Conservation (phyloP, 2,888 invertebrate genomes). For the Molanna angustata region DNA sequence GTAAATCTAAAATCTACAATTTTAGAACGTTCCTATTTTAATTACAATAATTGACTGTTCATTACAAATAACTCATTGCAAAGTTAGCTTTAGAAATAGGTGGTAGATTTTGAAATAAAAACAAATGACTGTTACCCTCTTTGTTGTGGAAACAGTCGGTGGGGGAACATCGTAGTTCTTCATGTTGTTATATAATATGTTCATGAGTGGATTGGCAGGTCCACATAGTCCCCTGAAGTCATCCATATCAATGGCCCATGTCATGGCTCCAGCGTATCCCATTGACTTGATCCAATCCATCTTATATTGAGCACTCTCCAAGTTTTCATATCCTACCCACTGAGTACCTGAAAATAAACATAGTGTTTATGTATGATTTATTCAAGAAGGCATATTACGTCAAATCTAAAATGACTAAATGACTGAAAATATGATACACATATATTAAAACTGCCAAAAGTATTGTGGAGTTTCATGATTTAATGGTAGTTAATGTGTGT, state of each 20-base stretch:
- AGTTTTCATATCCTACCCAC: slow-evolving; percentile 90
- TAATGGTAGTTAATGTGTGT: no score
- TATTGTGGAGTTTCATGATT: no score
- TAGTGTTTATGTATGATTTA: no score
- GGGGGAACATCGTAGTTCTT: slow-evolving; percentile 66
- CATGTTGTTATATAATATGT: slow-evolving; percentile 72
- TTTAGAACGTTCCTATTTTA: neutral
- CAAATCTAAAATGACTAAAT: neutral
- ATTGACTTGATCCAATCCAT: slow-evolving; percentile 84
- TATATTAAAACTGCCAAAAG: no score
- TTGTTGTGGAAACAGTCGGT: slow-evolving; percentile 62
- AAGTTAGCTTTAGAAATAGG: no score
- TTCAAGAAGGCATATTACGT: neutral
- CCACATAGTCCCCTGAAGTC: slow-evolving; percentile 85
- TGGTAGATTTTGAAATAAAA: no score
- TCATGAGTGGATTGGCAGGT: slow-evolving; percentile 69
- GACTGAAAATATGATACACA: neutral
- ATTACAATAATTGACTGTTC: neutral
- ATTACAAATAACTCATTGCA: neutral
- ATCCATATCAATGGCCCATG: slow-evolving; percentile 92
- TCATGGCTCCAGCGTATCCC: slow-evolving; percentile 86
- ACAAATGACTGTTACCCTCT: slow-evolving; percentile 61
- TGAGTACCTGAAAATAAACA: slow-evolving; percentile 56
- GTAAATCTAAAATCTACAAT: no score
- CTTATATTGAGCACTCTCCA: slow-evolving; percentile 78